Evolutionary conservation across 2,797 vertebrate genomes (phyloP), one percentile per base, ranked within the genome.

Genomic region (Neosalanx taihuensis): DNA sequence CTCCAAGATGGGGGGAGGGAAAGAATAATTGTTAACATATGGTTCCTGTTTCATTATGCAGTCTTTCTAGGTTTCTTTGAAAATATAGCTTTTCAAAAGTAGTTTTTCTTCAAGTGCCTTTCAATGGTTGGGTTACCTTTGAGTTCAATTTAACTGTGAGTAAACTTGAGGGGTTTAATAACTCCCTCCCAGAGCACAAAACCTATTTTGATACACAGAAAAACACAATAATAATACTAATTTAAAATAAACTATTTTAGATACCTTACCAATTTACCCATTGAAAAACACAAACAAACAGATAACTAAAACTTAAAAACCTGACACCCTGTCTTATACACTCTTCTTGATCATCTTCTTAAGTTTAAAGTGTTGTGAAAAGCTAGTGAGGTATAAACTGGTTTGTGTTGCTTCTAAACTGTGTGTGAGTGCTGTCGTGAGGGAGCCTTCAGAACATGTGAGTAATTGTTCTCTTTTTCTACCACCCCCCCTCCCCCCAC

Each of bases 381-480:
- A 51, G 70, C 33, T 77, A 75, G 70, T 79, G 68, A 74, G 80
- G 75, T 60, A 68, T 78, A 66, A 78, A 77, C 63, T 46, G 12
- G 41, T 46, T 46, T 46, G 77, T 78, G 67, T 79, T 87, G 84
- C 76, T 81, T 86, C 81, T 67, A 79, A 81, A 82, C 82, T 70
- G 84, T 78, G 78, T 81, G 79, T 80, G 82, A 76, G 88, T 83
- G 84, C 83, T 88, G 83, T 86, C 78, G 79, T 76, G 83, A 81
- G 83, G 82, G 23, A 26, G 83, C 83, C 85, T 90, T 88, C 87
- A 79, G 89, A 89, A 90, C 85, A 87, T 89, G 87, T 86, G 84
- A 87, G 83, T 89, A 89, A 90, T 92, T 91, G 89, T 91, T 91
- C 86, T 80, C 78, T 81, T 78, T 85, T 80, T 76, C 81, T 51